These are phyloP conservation scores for Chaenogobius annularis DNA, from an alignment of 2,113 vertebrate genomes.

Conservation along the genomic window DNA sequence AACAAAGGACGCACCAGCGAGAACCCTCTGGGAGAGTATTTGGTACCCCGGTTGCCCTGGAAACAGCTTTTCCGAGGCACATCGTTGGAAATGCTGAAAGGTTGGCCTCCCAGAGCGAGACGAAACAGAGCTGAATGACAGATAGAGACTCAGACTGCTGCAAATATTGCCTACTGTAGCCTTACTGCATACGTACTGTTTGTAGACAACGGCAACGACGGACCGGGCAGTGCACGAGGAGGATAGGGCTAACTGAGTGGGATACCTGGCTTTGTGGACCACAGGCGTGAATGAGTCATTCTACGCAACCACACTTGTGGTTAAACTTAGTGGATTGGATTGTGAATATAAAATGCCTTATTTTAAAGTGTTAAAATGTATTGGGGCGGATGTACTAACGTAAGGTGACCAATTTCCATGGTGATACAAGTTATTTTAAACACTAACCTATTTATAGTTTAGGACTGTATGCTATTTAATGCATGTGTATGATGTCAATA, in stretches of 20 bases:
- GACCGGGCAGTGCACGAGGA: slow-evolving; percentile 32
- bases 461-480: neutral
- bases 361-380: neutral
- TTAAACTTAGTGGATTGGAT: slow-evolving; percentile 26
- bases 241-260: slow-evolving; percentile 41
- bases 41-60: slow-evolving; percentile 80
- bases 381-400: neutral
- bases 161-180: slow-evolving; percentile 33
- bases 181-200: slow-evolving; percentile 21
- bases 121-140: slow-evolving; percentile 66
- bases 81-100: slow-evolving; percentile 76
- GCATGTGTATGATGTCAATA: too few relatives aligned
- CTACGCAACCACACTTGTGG: slow-evolving; percentile 38
- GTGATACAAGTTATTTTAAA: neutral
- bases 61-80: slow-evolving; percentile 79
- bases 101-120: slow-evolving; percentile 73
- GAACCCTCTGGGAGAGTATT: slow-evolving; percentile 70
- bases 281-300: slow-evolving; percentile 64
- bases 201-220: neutral
- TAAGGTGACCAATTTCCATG: neutral
- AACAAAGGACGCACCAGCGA: slow-evolving; percentile 70
- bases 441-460: neutral
- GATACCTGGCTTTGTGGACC: slow-evolving; percentile 45
- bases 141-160: slow-evolving; percentile 44
- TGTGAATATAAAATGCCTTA: neutral